These are phyloP conservation scores for Tiaroga cobitis DNA, from an alignment of 2,797 vertebrate species.

Conservation along the genomic window DNA sequence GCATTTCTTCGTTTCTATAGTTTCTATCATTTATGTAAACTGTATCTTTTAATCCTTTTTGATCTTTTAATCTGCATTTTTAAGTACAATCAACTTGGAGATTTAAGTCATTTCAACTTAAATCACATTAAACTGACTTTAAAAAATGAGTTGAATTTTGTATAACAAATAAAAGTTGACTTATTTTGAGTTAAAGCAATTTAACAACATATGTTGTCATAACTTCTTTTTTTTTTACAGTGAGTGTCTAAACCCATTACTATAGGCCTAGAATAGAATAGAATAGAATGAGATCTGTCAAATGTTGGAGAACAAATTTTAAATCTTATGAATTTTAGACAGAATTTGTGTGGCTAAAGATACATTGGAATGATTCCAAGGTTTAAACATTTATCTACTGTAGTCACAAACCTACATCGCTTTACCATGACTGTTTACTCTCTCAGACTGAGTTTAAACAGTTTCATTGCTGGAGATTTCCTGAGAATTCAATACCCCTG, in stretches of 20 bases:
- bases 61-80: no score
- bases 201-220: no score
- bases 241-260: not conserved
- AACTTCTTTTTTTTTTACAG: no score
- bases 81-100: no score
- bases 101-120: no score
- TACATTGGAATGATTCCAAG: not conserved
- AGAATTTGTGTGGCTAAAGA: not conserved
- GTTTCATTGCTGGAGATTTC: not conserved
- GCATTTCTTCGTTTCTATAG: not conserved
- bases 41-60: no score
- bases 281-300: not conserved
- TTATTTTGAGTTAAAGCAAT: no score
- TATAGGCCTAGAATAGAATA: not conserved
- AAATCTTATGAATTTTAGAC: not conserved
- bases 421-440: not conserved
- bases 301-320: not conserved
- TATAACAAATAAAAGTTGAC: no score
- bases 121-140: no score
- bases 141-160: no score
- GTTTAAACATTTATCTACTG: not conserved
- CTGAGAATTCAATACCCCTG: not conserved
- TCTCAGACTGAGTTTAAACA: not conserved
- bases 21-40: not conserved
- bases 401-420: not conserved